Conservation (phyloP, 2,888 invertebrate genomes). For the Brachypterus glaber region DNA sequence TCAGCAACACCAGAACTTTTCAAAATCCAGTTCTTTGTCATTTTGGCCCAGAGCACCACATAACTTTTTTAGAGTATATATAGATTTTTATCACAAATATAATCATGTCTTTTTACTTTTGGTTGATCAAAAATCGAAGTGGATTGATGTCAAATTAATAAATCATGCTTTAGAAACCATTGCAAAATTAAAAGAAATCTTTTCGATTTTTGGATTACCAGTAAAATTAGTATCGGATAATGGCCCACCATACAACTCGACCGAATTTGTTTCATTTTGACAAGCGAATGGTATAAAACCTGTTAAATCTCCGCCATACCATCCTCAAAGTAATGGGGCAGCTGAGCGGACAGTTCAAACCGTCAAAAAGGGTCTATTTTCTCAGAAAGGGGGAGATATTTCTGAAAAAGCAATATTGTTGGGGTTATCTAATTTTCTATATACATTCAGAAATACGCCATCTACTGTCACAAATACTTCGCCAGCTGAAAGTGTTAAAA, state of each 20-base stretch:
- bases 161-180: constrained; percentile 15
- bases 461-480: neutral
- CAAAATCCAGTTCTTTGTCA: neutral
- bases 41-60: neutral
- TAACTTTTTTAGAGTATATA: neutral
- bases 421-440: neutral
- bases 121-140: constrained; percentile 2
- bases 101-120: neutral
- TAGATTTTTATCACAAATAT: neutral
- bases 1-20: constrained; percentile 4
- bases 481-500: constrained; percentile 1
- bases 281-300: constrained; percentile 22
- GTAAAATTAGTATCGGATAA: constrained; percentile 21
- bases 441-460: neutral
- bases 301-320: constrained; percentile 20
- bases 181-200: constrained; percentile 18
- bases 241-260: constrained; percentile 21
- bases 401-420: neutral
- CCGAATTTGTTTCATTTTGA: constrained; percentile 19
- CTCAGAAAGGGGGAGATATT: neutral
- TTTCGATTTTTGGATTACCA: constrained; percentile 20
- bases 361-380: constrained; percentile 17
- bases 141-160: constrained; percentile 22
- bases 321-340: constrained; percentile 20
- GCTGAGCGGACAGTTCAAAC: constrained; percentile 21